Base-by-base conservation (phyloP, 2,113 vertebrate genomes). In the Nanorana parkeri region DNA sequence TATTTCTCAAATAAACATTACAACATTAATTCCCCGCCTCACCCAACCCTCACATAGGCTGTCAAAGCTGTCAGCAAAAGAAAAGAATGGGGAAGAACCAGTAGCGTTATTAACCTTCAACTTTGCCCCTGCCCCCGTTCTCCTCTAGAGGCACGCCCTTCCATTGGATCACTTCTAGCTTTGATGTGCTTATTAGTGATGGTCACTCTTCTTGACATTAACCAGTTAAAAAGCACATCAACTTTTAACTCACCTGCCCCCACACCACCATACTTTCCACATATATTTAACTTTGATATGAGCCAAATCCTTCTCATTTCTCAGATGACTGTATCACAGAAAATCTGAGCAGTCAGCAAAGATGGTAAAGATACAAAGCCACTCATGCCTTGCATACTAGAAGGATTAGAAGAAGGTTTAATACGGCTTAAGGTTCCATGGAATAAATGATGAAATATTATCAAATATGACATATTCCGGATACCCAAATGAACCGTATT, bases 281-380 rank as follows among this genome's bases (percentile, higher is more conserved):
- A 54, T 73, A 24, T 61, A 41, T 61, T 74, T 23, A 21, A 23
- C 54, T 74, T n/a, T 58, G 5, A 60, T 21, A 60, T 75, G 16
- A 75, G n/a, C 72, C 41, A 17, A 20, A 2, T 75, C 15, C 13
- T 56, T 21, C 16, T 72, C 69, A n/a, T 32, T n/a, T 63, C 10
- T 51, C 32, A 52, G 8, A 41, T 52, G n/a, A 52, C 16, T 77
- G 23, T 51, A 77, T 77, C 21, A 36, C 17, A 11, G 19, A 77
- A 77, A 26, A 64, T 77, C 36, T 64, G 32, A 77, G 36, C 32
- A 64, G 58, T 77, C 74, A 64, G 74, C 60, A 52, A 65, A 52
- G 20, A 52, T 64, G 60, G 74, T 64, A 51, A 51, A 65, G 74
- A 77, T 24, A 77, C 36, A 65, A 64, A 77, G 60, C 74, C 32